phyloP scores from a whole-genome alignment of 1,140 invertebrate species.

The Lordiphosa mommai region DNA sequence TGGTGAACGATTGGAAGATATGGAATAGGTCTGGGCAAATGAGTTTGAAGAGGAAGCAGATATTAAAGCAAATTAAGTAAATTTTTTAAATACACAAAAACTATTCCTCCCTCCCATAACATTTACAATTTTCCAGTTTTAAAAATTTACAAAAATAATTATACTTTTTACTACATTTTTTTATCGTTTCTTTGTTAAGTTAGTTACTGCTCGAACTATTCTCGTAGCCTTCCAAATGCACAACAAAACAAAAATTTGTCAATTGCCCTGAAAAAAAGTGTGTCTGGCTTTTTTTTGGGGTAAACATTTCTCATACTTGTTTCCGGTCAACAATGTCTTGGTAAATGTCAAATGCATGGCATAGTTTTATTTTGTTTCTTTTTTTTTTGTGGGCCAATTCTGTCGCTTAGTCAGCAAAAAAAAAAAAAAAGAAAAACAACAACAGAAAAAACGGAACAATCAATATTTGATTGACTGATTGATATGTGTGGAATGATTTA shows the following conservation, averaged over 20 bases:
- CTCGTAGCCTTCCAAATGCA: no score
- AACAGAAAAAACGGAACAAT: constrained; percentile 58
- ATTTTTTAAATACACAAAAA: no score
- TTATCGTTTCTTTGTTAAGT: no score
- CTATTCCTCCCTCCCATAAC: no score
- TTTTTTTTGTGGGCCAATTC: constrained; percentile 7
- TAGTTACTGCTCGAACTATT: no score
- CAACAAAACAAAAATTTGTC: constrained; percentile 57
- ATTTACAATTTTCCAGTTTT: no score
- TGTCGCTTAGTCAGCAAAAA: constrained; percentile 49
- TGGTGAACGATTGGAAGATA: no score
- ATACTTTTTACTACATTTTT: no score
- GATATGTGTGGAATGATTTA: constrained; percentile 75
- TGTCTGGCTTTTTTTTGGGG: constrained; percentile 16
- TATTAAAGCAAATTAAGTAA: no score
- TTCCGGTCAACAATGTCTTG: constrained; percentile 60
- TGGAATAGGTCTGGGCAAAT: no score
- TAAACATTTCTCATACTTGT: constrained; percentile 30
- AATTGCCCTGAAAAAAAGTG: constrained; percentile 45
- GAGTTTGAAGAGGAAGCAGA: no score
- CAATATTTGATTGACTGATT: constrained; percentile 75
- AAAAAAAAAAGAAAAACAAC: constrained; percentile 55
- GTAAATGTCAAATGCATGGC: constrained; percentile 69
- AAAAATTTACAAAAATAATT: no score
- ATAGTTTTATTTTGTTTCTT: constrained; percentile 26